These are phyloP conservation scores for Drosophila conformis DNA, from an alignment of 2,888 invertebrate species.

Conservation along the genomic window DNA sequence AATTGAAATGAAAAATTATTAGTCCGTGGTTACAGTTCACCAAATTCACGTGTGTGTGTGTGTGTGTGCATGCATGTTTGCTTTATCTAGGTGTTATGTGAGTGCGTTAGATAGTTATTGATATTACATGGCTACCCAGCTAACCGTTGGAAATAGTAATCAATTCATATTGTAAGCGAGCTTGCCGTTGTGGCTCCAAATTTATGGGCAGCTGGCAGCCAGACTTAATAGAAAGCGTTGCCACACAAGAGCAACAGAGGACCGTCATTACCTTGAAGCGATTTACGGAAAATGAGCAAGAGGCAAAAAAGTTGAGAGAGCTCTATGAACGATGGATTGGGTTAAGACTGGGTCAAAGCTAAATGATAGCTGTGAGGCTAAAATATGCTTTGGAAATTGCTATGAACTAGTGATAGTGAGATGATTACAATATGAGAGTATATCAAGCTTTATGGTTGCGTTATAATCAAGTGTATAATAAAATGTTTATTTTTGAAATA, in stretches of 20 bases:
- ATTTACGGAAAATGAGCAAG: conserved; percentile 46
- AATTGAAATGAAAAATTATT: conserved; percentile 67
- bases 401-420: conserved; percentile 43
- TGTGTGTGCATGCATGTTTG: conserved; percentile 15
- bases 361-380: conserved; percentile 40
- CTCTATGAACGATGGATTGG: conserved; percentile 25
- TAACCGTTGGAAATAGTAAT: conserved; percentile 56
- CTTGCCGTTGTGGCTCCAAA: conserved; percentile 40
- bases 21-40: conserved; percentile 19
- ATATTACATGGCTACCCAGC: conserved; percentile 48
- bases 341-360: background rate
- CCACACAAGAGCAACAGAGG: conserved; percentile 21
- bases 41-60: background rate
- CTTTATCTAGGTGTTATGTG: conserved; percentile 28
- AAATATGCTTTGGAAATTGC: conserved; percentile 55
- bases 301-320: conserved; percentile 3
- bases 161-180: conserved; percentile 68
- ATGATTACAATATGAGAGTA: conserved; percentile 32
- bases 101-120: conserved; percentile 67
- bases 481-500: background rate
- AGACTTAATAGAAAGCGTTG: conserved; percentile 31
- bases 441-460: conserved; percentile 5
- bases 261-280: conserved; percentile 58
- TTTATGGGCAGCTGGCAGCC: conserved; percentile 54
- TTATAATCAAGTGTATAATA: conserved; percentile 4